These are phyloP conservation scores for Astropecten irregularis DNA, from an alignment of 53 echinoderm and acorn worm species.

Conservation along the genomic window DNA sequence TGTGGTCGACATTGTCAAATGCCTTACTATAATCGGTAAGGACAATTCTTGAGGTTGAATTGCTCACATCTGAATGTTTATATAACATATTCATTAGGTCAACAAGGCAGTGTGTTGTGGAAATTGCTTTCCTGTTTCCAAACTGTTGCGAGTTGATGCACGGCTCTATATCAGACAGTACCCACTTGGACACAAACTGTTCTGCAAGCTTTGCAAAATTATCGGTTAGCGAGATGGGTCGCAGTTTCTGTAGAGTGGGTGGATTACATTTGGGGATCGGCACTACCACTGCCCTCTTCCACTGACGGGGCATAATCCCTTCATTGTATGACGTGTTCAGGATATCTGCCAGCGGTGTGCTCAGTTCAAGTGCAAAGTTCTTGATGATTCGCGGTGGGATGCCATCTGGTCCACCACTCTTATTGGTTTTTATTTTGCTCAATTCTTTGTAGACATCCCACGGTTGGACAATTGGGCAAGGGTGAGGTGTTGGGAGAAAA, in stretches of 20 bases:
- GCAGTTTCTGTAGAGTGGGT: constrained; percentile 7
- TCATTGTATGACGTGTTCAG: constrained; percentile 13
- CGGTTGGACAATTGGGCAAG: constrained; percentile 27
- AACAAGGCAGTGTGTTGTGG: too few relatives aligned
- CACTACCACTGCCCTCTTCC: constrained; percentile 23
- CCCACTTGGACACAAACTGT: too few relatives aligned
- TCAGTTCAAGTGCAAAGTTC: constrained; percentile 18
- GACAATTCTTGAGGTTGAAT: too few relatives aligned
- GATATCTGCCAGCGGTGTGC: constrained; percentile 34
- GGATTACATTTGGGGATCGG: background rate
- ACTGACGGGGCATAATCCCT: constrained; percentile 18
- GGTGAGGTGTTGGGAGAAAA: background rate
- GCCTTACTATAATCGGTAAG: too few relatives aligned
- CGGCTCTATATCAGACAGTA: too few relatives aligned
- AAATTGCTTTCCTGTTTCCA: too few relatives aligned
- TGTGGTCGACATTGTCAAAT: too few relatives aligned
- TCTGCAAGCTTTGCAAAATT: constrained; percentile 40
- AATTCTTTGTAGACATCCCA: constrained; percentile 21
- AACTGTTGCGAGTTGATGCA: too few relatives aligned
- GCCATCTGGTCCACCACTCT: constrained; percentile 35
- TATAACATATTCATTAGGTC: background rate
- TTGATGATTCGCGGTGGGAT: constrained; percentile 15
- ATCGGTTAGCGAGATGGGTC: constrained; percentile 33
- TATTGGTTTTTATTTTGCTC: background rate
- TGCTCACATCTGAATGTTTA: background rate